Percentiles rank a stretch among this genome's conserved stretches.
Evolutionary conservation across 2,888 invertebrate species (phyloP).

Genomic region (Kryphioiulus occultus): DNA sequence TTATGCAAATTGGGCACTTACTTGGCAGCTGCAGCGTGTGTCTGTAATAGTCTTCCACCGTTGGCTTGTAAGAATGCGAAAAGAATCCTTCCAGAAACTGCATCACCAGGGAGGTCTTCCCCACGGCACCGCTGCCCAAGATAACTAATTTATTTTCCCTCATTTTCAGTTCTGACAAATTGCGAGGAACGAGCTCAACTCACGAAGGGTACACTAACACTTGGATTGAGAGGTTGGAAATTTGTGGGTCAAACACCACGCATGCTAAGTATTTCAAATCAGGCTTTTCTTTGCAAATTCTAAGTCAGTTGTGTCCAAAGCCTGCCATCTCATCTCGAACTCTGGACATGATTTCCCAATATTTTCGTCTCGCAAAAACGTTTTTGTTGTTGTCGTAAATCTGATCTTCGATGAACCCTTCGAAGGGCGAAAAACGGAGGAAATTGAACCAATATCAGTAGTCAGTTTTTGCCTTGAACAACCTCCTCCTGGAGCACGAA

Average conservation of each 20-base stretch:
- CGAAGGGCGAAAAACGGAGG: neutral
- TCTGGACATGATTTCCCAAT: neutral
- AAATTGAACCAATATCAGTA: neutral
- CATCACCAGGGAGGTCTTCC: conserved; percentile 57
- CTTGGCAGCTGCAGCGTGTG: conserved; percentile 57
- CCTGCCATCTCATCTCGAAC: neutral
- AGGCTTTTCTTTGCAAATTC: neutral
- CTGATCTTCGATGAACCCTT: neutral
- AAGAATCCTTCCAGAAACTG: conserved; percentile 57
- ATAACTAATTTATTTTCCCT: conserved; percentile 56
- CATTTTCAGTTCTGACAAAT: conserved; percentile 45
- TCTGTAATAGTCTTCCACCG: conserved; percentile 57
- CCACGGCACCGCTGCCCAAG: conserved; percentile 57
- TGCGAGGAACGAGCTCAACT: neutral
- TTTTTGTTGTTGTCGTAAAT: neutral
- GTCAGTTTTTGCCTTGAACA: neutral
- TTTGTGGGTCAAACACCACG: neutral
- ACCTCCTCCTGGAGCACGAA: neutral
- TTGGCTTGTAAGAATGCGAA: conserved; percentile 56
- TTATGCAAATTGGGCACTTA: conserved; percentile 50
- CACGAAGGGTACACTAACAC: neutral
- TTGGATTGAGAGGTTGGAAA: neutral
- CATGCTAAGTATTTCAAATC: neutral
- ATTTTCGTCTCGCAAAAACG: neutral
- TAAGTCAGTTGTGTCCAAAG: neutral